Conservation (phyloP, 2,888 invertebrate species). For the Flexamia atlantica region DNA sequence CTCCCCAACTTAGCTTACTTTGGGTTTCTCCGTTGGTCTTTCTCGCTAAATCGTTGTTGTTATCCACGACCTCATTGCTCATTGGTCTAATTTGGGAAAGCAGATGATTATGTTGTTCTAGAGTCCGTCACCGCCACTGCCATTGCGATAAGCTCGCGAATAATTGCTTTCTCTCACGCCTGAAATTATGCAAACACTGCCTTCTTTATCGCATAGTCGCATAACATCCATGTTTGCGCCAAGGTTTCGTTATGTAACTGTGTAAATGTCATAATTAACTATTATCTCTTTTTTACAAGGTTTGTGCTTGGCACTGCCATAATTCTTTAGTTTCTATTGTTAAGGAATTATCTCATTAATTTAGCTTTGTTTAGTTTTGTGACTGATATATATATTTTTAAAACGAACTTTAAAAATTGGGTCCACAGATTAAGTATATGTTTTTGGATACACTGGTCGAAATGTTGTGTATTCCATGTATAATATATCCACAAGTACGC, state of each 20-base stretch:
- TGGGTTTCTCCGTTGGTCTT: no score
- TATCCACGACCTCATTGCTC: conserved; percentile 24
- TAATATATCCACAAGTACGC: no score
- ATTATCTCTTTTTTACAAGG: background rate
- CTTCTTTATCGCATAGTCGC: background rate
- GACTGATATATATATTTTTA: no score
- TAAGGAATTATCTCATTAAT: no score
- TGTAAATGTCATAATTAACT: background rate
- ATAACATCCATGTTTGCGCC: background rate
- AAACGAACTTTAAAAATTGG: no score
- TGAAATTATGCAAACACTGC: conserved; percentile 32
- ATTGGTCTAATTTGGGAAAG: conserved; percentile 27
- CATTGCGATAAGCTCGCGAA: conserved; percentile 6
- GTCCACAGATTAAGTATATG: no score
- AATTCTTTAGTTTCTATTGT: no score
- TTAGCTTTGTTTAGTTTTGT: no score
- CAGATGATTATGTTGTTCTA: background rate
- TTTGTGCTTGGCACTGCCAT: background rate
- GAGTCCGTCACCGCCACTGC: background rate
- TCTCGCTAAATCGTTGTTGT: background rate
- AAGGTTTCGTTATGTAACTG: conserved; percentile 26
- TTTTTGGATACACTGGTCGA: no score
- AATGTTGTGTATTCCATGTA: no score
- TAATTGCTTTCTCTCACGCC: conserved; percentile 43
- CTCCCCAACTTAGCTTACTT: no score